Evolutionary conservation across 2,888 invertebrate species (phyloP).

Genomic region (Cactoblastis cactorum): DNA sequence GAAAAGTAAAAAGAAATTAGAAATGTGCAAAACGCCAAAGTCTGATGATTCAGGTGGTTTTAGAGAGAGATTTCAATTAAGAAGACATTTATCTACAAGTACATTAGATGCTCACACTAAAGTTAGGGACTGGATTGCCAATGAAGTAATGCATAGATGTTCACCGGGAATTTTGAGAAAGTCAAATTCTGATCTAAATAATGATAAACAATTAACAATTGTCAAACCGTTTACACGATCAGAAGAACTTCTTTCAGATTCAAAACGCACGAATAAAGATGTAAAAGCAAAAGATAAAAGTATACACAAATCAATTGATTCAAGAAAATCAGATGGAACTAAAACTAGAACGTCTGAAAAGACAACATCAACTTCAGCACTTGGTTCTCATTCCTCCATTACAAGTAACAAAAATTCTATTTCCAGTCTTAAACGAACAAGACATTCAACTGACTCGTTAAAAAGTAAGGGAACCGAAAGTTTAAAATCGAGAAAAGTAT

Average conservation of each 20-base stretch:
- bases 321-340: conserved; percentile 39
- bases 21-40: conserved; percentile 77
- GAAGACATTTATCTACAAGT: conserved; percentile 86
- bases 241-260: conserved; percentile 64
- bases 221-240: conserved; percentile 65
- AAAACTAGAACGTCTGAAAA: conserved; percentile 66
- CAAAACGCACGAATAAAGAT: conserved; percentile 44
- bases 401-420: conserved; percentile 54
- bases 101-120: conserved; percentile 92
- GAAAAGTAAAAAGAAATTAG: conserved; percentile 74
- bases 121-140: conserved; percentile 92
- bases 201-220: conserved; percentile 43
- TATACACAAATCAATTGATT: conserved; percentile 35
- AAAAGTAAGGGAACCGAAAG: conserved; percentile 64
- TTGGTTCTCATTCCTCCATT: conserved; percentile 67
- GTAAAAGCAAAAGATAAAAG: conserved; percentile 35
- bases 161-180: conserved; percentile 83
- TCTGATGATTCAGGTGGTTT: conserved; percentile 78
- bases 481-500: conserved; percentile 82
- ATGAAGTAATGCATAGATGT: conserved; percentile 86
- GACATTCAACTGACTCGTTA: conserved; percentile 68
- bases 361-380: conserved; percentile 67
- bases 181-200: conserved; percentile 58
- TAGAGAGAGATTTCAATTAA: conserved; percentile 81
- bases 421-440: conserved; percentile 40